A percentile compares a stretch with the other conserved stretches of the same genome.
These are phyloP conservation scores for Scophthalmus maximus DNA, from an alignment of 2,113 vertebrate genomes.

Conservation along the genomic window DNA sequence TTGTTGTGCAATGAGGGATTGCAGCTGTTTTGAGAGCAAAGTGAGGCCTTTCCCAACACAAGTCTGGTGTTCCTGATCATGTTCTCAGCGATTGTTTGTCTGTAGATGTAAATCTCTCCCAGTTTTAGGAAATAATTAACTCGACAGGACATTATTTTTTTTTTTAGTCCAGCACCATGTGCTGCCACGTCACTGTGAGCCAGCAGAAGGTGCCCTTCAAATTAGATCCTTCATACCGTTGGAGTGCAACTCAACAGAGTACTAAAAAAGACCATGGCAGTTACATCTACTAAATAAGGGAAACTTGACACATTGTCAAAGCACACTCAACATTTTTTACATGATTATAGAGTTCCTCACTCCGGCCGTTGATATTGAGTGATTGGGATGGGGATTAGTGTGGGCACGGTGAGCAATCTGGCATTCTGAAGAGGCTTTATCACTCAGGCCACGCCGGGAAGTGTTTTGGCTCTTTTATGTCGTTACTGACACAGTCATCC, in stretches of 20 bases:
- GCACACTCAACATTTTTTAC: conserved; percentile 22
- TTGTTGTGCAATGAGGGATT: not conserved
- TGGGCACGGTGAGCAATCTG: conserved; percentile 63
- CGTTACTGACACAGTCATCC: conserved; percentile 60
- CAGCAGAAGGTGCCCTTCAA: not conserved
- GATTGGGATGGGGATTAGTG: conserved; percentile 61
- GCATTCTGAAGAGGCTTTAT: conserved; percentile 66
- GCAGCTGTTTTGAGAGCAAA: not conserved
- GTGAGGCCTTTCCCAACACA: not conserved
- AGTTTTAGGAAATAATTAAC: not conserved
- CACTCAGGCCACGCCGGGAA: conserved; percentile 32
- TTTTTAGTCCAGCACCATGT: not conserved
- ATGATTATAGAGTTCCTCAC: conserved; percentile 40
- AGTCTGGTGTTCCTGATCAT: not conserved
- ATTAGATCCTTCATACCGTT: conserved; percentile 2
- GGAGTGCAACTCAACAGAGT: not conserved
- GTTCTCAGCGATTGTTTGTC: not conserved
- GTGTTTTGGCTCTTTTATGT: conserved; percentile 56
- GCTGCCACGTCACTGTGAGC: not conserved
- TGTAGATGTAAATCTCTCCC: not conserved
- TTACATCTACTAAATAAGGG: conserved; percentile 26
- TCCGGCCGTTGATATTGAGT: conserved; percentile 54
- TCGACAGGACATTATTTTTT: not conserved
- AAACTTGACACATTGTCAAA: conserved; percentile 44
- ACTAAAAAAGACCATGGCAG: conserved; percentile 18